Percentiles rank a stretch among this genome's conserved stretches.
These are phyloP conservation scores for Stichopus chloronotus DNA, from an alignment of 35 echinoderm and acorn worm genomes.

Conservation along the genomic window DNA sequence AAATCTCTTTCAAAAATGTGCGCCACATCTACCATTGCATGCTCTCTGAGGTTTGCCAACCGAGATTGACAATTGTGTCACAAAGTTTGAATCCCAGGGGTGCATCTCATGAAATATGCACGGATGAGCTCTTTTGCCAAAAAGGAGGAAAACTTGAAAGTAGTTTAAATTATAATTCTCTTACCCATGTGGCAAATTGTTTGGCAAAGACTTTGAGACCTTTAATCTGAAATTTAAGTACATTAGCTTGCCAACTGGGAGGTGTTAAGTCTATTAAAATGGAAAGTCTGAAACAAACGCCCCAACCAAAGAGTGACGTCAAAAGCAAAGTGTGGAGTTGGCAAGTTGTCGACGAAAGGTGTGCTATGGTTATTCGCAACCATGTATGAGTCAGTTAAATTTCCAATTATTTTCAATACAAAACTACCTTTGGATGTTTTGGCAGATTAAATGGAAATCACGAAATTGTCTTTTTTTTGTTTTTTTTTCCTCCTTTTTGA, in stretches of 20 bases:
- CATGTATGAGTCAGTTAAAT: background rate
- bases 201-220: background rate
- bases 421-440: background rate
- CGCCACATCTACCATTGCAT: background rate
- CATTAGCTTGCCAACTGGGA: background rate
- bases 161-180: background rate
- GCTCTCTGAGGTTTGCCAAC: background rate
- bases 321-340: background rate
- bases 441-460: background rate
- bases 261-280: slow-evolving; percentile 52
- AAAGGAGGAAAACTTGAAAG: background rate
- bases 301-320: slow-evolving; percentile 29
- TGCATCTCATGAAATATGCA: slow-evolving; percentile 28
- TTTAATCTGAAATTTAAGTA: background rate
- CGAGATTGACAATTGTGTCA: background rate
- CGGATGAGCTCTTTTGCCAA: background rate
- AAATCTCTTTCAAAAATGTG: background rate
- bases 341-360: slow-evolving; percentile 29
- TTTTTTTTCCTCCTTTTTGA: background rate
- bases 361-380: background rate
- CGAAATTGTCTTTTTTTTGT: background rate
- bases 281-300: background rate
- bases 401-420: background rate
- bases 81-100: slow-evolving; percentile 29
- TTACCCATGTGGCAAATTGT: background rate